Base-by-base conservation (phyloP, 2,888 invertebrate species). In the Scaeva pyrastri region DNA sequence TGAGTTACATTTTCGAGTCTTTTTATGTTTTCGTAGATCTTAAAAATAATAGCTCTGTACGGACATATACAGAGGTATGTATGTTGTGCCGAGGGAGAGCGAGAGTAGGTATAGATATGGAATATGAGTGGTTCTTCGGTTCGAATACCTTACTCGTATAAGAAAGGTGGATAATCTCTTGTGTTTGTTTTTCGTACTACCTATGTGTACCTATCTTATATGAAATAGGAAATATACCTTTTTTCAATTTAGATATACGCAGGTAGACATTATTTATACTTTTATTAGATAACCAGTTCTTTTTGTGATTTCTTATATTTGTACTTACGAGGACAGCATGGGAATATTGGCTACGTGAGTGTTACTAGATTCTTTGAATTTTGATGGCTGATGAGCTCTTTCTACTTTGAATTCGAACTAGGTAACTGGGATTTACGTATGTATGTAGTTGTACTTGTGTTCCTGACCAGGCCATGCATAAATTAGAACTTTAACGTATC, bases 161-260 rank as follows among this genome's bases (percentile, higher is more conserved):
- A 39, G 58, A 60, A 60, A 60, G 39, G 31, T 31, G 3, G 60
- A 19, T 60, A 14, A 39, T 60, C 31, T 60, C 39, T 60, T 60
- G 14, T 60, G 21, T 60, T 60, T 60, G 39, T 21, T 60, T 58
- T 60, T 39, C 19, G 14, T 60, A 21, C 21, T 41, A 12, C 39
- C 39, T 60, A 21, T 39, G 21, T 41, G 16, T 39, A 21, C 11
- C 1, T 2, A 2, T 11, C 39, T 39, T 39, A 11, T 39, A 10
- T 39, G 31, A n/a, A 31, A 3, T 39, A 52, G 26, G 41, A 60
- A 60, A 60, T 60, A 21, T 41, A 14, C 21, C 14, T 39, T 0
- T 41, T 55, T 55, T 60, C 31, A 8, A 31, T 31, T 5, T 41
- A 41, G 14, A 60, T 60, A 19, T 14, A 7, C 4, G 0, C 60